These are phyloP conservation scores for Uropsilus gracilis DNA, from an alignment of 2,113 vertebrate genomes.

Conservation along the genomic window DNA sequence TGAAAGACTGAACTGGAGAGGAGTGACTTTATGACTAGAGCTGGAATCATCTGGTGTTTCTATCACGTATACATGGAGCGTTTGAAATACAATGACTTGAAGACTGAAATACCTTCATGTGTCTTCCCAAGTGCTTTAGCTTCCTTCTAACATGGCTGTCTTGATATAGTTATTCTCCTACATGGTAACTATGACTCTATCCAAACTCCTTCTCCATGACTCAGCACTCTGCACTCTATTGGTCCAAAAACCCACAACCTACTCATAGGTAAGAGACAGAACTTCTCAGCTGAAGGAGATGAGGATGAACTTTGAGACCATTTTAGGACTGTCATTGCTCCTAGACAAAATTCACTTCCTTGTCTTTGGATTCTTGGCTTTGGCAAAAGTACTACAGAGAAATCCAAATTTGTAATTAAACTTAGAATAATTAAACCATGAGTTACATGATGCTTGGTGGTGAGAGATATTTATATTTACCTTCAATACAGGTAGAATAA, in stretches of 20 bases:
- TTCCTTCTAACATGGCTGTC: not conserved
- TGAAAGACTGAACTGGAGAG: not conserved
- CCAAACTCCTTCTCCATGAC: not conserved
- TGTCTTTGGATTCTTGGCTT: not conserved
- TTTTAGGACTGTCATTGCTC: not conserved
- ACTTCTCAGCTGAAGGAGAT: not conserved
- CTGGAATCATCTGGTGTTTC: not conserved
- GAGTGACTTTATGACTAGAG: not conserved
- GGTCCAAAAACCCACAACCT: no score
- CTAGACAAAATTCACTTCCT: not conserved
- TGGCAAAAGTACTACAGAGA: not conserved
- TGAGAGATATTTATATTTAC: not conserved
- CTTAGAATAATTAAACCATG: not conserved
- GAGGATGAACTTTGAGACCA: not conserved
- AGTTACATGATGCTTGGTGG: not conserved
- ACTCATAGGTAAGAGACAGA: not conserved
- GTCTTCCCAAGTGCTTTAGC: not conserved
- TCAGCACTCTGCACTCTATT: not conserved
- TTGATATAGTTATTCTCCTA: not conserved
- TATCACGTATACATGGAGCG: not conserved
- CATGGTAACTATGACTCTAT: not conserved
- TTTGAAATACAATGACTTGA: not conserved
- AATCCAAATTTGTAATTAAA: not conserved
- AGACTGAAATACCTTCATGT: not conserved
- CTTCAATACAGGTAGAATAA: not conserved